These are phyloP conservation scores for Platanista minor DNA, from an alignment of 2,113 vertebrate species.

Conservation along the genomic window DNA sequence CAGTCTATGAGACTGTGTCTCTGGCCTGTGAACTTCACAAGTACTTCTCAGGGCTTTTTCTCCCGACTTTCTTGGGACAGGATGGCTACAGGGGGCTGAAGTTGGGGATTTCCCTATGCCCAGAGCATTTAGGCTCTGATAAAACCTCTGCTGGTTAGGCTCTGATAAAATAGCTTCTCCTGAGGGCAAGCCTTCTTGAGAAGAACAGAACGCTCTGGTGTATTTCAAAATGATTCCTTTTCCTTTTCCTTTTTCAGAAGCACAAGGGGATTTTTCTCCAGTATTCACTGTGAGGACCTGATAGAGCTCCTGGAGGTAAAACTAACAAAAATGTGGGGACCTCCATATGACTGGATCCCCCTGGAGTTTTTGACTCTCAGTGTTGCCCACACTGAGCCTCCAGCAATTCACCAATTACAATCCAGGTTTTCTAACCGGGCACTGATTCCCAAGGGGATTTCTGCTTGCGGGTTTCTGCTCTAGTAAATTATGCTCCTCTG, in stretches of 20 bases:
- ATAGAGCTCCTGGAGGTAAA: background rate
- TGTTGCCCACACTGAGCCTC: background rate
- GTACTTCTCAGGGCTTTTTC: background rate
- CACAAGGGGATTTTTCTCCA: background rate
- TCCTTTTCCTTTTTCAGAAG: background rate
- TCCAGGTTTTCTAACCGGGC: background rate
- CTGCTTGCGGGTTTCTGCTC: background rate
- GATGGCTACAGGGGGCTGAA: background rate
- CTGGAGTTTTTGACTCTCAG: background rate
- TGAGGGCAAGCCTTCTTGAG: background rate
- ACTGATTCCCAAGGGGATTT: background rate
- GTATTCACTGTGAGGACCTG: background rate
- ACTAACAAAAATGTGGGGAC: background rate
- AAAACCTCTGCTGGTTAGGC: background rate
- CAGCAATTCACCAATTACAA: background rate
- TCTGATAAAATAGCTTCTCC: background rate
- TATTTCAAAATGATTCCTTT: background rate
- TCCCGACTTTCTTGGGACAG: background rate
- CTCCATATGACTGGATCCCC: no score
- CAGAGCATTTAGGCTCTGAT: background rate
- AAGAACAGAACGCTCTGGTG: background rate
- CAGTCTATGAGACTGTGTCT: background rate
- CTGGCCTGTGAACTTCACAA: background rate
- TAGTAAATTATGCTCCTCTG: background rate
- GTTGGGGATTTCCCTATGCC: background rate